Base-by-base conservation (phyloP, 92 coral and sea anemone genomes). In the Phymanthus crucifer region DNA sequence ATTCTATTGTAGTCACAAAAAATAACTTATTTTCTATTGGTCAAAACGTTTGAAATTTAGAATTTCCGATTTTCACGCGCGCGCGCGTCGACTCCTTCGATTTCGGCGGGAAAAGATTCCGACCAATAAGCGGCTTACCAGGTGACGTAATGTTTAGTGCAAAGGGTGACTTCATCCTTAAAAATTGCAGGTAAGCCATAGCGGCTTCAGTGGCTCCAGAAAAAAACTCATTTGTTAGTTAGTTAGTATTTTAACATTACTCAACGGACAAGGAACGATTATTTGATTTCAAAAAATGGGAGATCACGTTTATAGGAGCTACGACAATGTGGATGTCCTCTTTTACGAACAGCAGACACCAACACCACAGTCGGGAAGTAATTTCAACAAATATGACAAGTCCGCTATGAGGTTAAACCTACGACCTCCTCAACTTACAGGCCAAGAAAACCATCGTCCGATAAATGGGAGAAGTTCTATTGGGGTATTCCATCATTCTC, bases 161-260 rank as follows among this genome's bases (percentile, higher is more conserved):
- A 84, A 81, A 85, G 82, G 90, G 94, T 92, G 93, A 92, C 94
- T 92, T 92, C 82, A 92, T 92, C 89, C 83, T 80, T 73, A 90
- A 87, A 86, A 89, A 89, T 89, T 74, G 89, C 78, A 90, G 91
- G 90, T 83, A 37, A 85, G 78, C 81, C 89, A 82, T 90, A 92
- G 97, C 97, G 97, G 97, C 97, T 89, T 92, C 94, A 70, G 94
- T 90, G 71, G 33, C 11, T 74, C 74, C 40, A 56, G 64, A 65
- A 69, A 66, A 83, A 90, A 78, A 80, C 73, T 74, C 71, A 76
- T 85, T 85, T 83, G 69, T 54, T 12, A 24, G 26, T 31, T 12
- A 24, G 26, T 31, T 12, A 50, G 48, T 48, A 31, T 27, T 27
- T 18, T 34, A 27, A 69, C 40, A 12, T 70, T 33, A 70, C 32